Conservation (phyloP, 1,140 invertebrate species). For the Drosophila persimilis region DNA sequence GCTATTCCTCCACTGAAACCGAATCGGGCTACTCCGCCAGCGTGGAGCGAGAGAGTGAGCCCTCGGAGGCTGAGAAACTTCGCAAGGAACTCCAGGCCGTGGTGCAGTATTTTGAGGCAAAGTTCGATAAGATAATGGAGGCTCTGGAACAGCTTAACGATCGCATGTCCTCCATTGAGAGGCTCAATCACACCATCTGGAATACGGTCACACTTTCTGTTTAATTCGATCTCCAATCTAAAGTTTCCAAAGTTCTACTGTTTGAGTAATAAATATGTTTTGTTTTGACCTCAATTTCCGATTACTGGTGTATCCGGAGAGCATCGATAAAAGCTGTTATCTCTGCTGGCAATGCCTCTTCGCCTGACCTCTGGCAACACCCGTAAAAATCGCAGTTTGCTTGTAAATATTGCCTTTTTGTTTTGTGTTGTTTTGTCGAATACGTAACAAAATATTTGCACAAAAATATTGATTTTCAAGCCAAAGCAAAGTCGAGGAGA, state of each 20-base stretch:
- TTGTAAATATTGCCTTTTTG: constrained; percentile 39
- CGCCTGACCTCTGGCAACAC: constrained; percentile 5
- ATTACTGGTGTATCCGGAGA: too few relatives aligned
- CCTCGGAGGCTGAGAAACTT: constrained; percentile 43
- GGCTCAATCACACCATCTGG: constrained; percentile 61
- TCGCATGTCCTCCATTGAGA: constrained; percentile 52
- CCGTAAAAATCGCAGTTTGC: constrained; percentile 28
- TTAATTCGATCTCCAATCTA: constrained; percentile 14
- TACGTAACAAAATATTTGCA: constrained; percentile 50
- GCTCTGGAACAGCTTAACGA: constrained; percentile 44
- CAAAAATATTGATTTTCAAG: constrained; percentile 63
- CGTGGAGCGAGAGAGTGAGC: constrained; percentile 12
- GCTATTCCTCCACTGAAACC: constrained; percentile 13
- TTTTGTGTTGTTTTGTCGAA: constrained; percentile 6
- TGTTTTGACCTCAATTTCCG: constrained; percentile 7
- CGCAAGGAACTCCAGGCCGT: constrained; percentile 62
- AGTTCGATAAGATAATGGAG: constrained; percentile 44
- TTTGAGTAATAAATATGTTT: constrained; percentile 1
- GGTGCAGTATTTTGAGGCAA: constrained; percentile 64
- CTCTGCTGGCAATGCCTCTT: constrained; percentile 3
- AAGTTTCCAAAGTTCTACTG: background rate
- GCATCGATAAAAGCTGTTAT: background rate
- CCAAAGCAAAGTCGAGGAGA: constrained; percentile 11
- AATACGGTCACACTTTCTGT: constrained; percentile 60
- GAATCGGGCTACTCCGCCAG: constrained; percentile 13